Percentiles rank a stretch among this genome's conserved stretches.
Evolutionary conservation across 1,140 invertebrate species (phyloP).

Genomic region (Cyclargus thomasi): DNA sequence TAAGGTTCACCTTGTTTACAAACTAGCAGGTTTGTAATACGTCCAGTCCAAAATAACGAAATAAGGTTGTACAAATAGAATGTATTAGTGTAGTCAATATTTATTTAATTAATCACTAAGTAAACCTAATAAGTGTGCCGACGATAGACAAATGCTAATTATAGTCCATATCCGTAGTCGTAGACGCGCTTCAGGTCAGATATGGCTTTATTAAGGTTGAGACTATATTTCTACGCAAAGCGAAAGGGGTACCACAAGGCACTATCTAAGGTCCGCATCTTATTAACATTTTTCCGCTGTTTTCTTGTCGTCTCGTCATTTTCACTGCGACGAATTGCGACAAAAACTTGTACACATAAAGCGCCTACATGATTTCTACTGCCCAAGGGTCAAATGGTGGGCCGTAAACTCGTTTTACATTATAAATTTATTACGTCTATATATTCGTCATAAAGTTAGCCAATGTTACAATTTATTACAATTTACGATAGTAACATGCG

Average conservation of each 20-base stretch:
- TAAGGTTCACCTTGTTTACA: background rate
- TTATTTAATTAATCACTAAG: background rate
- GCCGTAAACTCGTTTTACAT: conserved; percentile 3
- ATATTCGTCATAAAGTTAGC: conserved; percentile 4
- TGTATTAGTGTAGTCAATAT: background rate
- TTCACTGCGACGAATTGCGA: background rate
- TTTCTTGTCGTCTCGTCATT: background rate
- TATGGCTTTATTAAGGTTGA: conserved; percentile 2
- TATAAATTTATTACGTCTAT: conserved; percentile 8
- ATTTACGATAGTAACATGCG: conserved; percentile 6
- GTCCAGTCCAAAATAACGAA: background rate
- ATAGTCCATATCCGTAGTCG: background rate
- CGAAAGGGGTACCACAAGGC: background rate
- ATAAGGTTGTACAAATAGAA: background rate
- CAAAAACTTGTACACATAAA: background rate
- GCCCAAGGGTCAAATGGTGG: conserved; percentile 1
- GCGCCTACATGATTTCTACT: background rate
- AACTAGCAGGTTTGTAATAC: background rate
- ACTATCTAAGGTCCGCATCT: background rate
- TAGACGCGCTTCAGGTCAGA: background rate
- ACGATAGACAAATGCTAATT: background rate
- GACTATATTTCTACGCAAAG: background rate
- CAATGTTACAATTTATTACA: conserved; percentile 9
- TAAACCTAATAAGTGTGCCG: background rate
- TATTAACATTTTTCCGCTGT: background rate